Evolutionary conservation across 2,113 vertebrate genomes (phyloP), one percentile per base, ranked within the genome.

Genomic region (Rana temporaria): DNA sequence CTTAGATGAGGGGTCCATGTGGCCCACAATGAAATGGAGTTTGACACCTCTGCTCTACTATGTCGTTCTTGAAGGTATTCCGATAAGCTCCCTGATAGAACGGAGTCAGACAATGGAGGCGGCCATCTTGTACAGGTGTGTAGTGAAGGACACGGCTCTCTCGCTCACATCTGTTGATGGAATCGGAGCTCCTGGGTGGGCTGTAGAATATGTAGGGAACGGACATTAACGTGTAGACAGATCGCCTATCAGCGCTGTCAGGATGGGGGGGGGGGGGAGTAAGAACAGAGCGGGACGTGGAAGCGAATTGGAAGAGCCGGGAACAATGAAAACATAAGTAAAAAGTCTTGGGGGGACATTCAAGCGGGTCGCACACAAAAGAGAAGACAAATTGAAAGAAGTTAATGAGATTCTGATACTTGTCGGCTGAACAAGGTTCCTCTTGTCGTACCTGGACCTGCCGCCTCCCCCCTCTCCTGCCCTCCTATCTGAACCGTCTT

Each of bases 401-500:
- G 74, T 86, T 88, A 87, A 0, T 22, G 88, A 85, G 86, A 77
- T 42, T 19, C 53, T 66, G 64, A 60, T 85, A 82, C 15, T 0
- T 38, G 70, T 85, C 52, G 64, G 32, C 42, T 0, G 19, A 88
- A 92, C 90, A 90, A 91, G 84, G 85, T 79, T 85, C 32, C 87
- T 76, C 83, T 89, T 91, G 88, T 91, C 84, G 16, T 78, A 30
- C 0, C 0, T 55, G 89, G 84, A 88, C 88, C 78, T 67, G 38
- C 72, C 89, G 0, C 82, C 89, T n/a, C n/a, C n/a, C n/a, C 26
- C 84, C 83, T 88, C 8, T 60, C 55, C 88, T 59, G 60, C 42
- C 52, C 85, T 84, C 85, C 85, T 87, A 87, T 77, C 62, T 0
- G 64, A 79, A 86, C 87, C 87, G 82, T 83, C 88, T 90, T 91